phyloP scores from a whole-genome alignment of 2,888 invertebrate genomes.

The Heliconius charithonia region DNA sequence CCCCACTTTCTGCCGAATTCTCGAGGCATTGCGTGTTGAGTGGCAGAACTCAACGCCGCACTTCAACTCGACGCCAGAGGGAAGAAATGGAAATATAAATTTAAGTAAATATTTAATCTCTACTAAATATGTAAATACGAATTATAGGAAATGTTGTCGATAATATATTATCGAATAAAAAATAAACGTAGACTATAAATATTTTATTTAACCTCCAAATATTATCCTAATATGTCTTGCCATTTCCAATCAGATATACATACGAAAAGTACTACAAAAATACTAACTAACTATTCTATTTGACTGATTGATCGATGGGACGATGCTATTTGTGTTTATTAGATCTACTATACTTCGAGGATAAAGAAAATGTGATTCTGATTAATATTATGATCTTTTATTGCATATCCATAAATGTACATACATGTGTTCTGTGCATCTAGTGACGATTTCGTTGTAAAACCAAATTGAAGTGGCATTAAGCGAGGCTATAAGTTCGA shows the following conservation, averaged over 20 bases:
- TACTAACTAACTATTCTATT: conserved; percentile 30
- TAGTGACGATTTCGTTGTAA: no score
- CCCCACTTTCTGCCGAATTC: no score
- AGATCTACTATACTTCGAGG: conserved; percentile 28
- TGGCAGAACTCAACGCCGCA: no score
- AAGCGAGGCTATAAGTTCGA: no score
- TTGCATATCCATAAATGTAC: background rate
- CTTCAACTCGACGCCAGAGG: no score
- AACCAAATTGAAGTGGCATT: no score
- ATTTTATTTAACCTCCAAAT: conserved; percentile 23
- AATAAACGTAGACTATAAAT: background rate
- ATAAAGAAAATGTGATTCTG: background rate
- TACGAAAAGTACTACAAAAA: conserved; percentile 19
- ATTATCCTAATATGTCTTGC: background rate
- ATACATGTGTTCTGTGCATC: background rate
- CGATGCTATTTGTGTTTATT: conserved; percentile 31
- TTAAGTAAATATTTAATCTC: no score
- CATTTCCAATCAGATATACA: conserved; percentile 1
- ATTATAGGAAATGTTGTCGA: background rate
- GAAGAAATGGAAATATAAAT: no score
- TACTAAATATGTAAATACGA: no score
- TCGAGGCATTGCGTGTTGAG: no score
- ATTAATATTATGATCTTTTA: background rate
- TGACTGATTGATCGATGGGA: conserved; percentile 31
- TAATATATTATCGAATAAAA: background rate